A percentile compares a stretch with the other conserved stretches of the same genome.
phyloP scores from a whole-genome alignment of 2,113 vertebrate species.

The cat (Felis catus) region DNA sequence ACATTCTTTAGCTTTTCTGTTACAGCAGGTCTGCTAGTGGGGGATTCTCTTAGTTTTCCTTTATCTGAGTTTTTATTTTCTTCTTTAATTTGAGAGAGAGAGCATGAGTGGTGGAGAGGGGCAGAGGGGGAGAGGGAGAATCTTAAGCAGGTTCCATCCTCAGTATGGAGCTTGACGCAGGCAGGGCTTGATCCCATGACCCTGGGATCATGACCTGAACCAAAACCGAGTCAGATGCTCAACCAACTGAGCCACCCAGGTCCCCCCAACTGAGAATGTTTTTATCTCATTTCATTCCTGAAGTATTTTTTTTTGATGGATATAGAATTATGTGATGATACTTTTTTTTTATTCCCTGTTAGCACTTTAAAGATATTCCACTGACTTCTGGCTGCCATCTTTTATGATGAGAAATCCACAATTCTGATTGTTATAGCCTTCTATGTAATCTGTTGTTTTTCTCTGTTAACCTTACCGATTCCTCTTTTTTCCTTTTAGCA shows the following conservation, averaged over 20 bases:
- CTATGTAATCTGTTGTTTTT: background rate
- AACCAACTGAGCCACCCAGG: too few relatives aligned
- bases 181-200: too few relatives aligned
- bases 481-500: background rate
- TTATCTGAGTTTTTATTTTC: background rate
- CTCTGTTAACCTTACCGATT: background rate
- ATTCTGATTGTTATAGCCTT: background rate
- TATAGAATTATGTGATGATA: background rate
- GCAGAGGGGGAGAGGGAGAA: too few relatives aligned
- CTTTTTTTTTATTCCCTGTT: background rate
- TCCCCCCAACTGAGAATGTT: background rate
- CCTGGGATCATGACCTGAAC: too few relatives aligned
- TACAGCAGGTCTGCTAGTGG: background rate
- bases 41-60: background rate
- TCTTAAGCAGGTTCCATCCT: too few relatives aligned
- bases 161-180: too few relatives aligned
- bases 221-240: too few relatives aligned
- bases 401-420: background rate
- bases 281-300: background rate
- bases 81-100: too few relatives aligned
- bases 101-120: too few relatives aligned
- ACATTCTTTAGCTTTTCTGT: background rate
- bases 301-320: background rate
- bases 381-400: background rate
- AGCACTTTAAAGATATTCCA: background rate